phyloP scores from a whole-genome alignment of 2,113 vertebrate species.

The Bathybates hornii region DNA sequence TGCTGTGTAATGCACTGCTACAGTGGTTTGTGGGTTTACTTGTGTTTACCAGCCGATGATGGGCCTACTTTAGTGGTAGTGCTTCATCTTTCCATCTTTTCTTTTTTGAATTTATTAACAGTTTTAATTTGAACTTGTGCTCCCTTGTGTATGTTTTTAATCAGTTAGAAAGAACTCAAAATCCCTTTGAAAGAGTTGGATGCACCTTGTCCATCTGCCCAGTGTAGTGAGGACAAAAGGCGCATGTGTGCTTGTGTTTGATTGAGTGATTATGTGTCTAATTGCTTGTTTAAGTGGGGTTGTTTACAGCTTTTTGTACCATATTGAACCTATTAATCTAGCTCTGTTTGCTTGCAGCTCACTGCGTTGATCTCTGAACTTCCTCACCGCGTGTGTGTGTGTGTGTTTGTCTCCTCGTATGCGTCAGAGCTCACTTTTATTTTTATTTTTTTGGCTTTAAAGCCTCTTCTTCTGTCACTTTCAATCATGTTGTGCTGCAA shows the following conservation, averaged over 20 bases:
- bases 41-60: not conserved
- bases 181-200: not conserved
- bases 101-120: not conserved
- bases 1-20: not conserved
- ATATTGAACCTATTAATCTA: constrained; percentile 34
- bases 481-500: constrained; percentile 45
- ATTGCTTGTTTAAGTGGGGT: constrained; percentile 33
- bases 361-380: constrained; percentile 7
- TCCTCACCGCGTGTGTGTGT: not conserved
- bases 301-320: constrained; percentile 32
- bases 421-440: constrained; percentile 37
- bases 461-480: constrained; percentile 46
- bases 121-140: not conserved
- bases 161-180: not conserved
- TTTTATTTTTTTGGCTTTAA: constrained; percentile 34
- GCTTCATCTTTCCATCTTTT: not conserved
- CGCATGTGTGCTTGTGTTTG: not conserved
- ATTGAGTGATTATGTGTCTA: constrained; percentile 40
- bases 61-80: not conserved
- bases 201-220: not conserved
- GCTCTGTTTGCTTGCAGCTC: constrained; percentile 19
- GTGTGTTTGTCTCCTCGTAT: constrained; percentile 13
- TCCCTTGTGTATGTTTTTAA: not conserved
- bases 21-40: not conserved
- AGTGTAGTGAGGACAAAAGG: not conserved